These are phyloP conservation scores for Ischnus inquisitorius DNA, from an alignment of 2,888 invertebrate genomes.

Conservation along the genomic window DNA sequence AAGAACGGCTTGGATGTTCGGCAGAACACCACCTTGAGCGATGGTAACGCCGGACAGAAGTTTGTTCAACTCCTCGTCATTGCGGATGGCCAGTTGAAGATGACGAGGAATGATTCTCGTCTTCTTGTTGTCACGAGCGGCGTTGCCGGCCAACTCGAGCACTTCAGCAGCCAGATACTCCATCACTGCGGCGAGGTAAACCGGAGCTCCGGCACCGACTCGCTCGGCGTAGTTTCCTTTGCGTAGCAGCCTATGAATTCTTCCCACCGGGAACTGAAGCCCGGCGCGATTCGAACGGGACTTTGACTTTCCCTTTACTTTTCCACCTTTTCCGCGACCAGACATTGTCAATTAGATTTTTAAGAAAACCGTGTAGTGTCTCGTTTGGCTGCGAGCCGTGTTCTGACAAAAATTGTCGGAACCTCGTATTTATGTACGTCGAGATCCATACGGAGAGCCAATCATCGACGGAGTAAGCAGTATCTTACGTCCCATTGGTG, in stretches of 20 bases:
- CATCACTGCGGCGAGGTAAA: constrained; percentile 88
- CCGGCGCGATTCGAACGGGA: constrained; percentile 87
- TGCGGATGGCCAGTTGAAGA: constrained; percentile 90
- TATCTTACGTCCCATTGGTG: no score
- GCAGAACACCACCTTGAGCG: constrained; percentile 93
- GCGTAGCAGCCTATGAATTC: constrained; percentile 88
- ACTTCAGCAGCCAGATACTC: constrained; percentile 91
- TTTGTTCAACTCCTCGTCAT: constrained; percentile 93
- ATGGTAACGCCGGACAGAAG: constrained; percentile 92
- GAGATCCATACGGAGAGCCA: no score
- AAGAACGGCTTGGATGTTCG: constrained; percentile 90
- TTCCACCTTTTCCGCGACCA: constrained; percentile 71
- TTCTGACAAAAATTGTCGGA: no score
- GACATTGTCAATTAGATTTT: constrained; percentile 75
- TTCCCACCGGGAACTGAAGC: constrained; percentile 88
- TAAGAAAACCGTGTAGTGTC: constrained; percentile 64
- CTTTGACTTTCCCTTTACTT: constrained; percentile 63
- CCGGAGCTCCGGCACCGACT: constrained; percentile 87
- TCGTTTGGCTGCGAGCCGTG: no score
- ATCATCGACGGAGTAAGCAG: no score
- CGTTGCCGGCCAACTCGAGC: constrained; percentile 89
- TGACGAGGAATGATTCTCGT: constrained; percentile 84
- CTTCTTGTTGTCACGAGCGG: constrained; percentile 90
- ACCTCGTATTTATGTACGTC: no score
- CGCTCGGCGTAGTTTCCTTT: constrained; percentile 89